Base-by-base conservation (phyloP, 2,113 vertebrate species). In the Poeciliopsis prolifica region DNA sequence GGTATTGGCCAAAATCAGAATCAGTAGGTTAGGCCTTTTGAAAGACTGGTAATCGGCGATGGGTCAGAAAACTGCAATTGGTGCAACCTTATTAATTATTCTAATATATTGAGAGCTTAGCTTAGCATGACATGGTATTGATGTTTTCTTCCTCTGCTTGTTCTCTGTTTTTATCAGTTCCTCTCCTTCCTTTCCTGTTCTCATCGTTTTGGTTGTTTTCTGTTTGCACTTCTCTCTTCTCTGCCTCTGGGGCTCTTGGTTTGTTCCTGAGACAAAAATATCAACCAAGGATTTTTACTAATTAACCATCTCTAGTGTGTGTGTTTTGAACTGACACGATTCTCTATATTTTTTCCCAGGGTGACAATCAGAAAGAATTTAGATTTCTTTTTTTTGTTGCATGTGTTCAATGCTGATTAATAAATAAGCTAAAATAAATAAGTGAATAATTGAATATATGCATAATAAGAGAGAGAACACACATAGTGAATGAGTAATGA, bases 251-350 rank as follows among this genome's bases (percentile, higher is more conserved):
- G 87, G 79, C 75, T 85, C 37, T 6, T 70, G 65, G 77, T 85
- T 89, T 88, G 84, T 89, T 90, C 72, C 86, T 80, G 79, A 86
- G 89, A 89, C 83, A 85, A 83, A 91, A 90, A 91, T 92, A 92
- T 87, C 81, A 88, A 69, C 64, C 67, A 78, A 70, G 4, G 65
- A 90, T 72, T 72, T 88, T 80, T 80, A 79, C 81, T 91, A 90
- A 91, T 91, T 80, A 89, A 83, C 67, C 77, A 76, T 68, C 73
- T 74, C 31, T 42, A 24, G 61, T 4, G 54, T 29, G 44, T 0
- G 70, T 68, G 65, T 13, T 37, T 68, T 83, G 40, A 81, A 81
- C 72, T 68, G 14, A 73, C 66, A 30, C 48, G 5, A 44, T 58
- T 58, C 37, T 44, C 19, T 75, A 44, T 29, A n/a, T 66, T 42